Base-by-base conservation (phyloP, 2,888 invertebrate species). In the Noctua comes region DNA sequence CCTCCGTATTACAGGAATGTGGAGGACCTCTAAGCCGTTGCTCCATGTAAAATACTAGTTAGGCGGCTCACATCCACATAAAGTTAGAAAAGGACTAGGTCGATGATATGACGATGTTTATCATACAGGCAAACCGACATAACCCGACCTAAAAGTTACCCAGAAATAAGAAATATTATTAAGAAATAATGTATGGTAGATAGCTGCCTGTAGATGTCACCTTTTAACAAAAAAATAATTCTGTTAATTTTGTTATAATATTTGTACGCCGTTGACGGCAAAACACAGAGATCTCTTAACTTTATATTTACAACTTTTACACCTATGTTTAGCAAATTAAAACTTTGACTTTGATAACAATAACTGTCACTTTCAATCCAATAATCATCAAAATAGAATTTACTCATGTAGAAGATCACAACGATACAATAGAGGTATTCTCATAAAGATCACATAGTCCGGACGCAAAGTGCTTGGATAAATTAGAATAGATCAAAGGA, bases 401-500 rank as follows among this genome's bases (percentile, higher is more conserved):
- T 48, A 70, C 59, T 68, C 73, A 31, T 59, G 43, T 40, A 54
- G 43, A 79, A 69, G 31, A 70, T 65, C 21, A 54, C 64, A 59
- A 46, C 21, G 69, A 48, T 76, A 81, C 59, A 76, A 76, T 66
- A 40, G 68, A 36, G 7, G 64, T 59, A 70, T 65, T 51, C 46
- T 71, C 73, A 27, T 57, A 64, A 36, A 46, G 72, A 62, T 77
- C 68, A 59, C 70, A 65, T 36, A 72, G 64, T 46, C 80, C 31
- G 21, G 76, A 78, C 74, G 71, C 72, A 73, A 88, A 88, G 88
- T 90, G 90, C 90, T 91, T 87, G 77, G 84, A 87, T 87, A 90
- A 91, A 93, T 94, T 91, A 92, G 87, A 93, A 91, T 88, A 94
- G 94, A 95, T 95, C 94, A 95, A 95, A 95, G 94, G 91, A 88